Percentiles rank a stretch among this genome's conserved stretches.
Evolutionary conservation across 2,113 vertebrate genomes (phyloP).

Genomic region (Lamprotornis superbus): DNA sequence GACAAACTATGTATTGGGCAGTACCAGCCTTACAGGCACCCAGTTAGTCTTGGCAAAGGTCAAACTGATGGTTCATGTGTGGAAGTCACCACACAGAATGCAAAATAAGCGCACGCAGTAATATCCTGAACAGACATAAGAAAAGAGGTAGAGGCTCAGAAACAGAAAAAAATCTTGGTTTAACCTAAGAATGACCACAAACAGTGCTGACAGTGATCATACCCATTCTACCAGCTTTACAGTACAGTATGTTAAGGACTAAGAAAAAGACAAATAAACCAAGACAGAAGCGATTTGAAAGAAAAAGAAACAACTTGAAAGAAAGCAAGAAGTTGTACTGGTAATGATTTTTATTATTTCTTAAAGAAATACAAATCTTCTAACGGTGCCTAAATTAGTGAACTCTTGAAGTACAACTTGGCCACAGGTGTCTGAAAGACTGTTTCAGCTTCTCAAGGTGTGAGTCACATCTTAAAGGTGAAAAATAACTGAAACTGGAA

Average conservation of each 20-base stretch:
- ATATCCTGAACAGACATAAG: neutral
- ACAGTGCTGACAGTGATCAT: neutral
- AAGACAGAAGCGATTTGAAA: neutral
- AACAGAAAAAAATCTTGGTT: neutral
- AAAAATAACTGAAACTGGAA: neutral
- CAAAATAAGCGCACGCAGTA: neutral
- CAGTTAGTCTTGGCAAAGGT: neutral
- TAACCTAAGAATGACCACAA: neutral
- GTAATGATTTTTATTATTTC: neutral
- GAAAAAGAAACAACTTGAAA: neutral
- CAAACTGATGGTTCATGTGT: neutral
- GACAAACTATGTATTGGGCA: neutral
- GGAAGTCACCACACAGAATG: neutral
- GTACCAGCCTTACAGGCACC: neutral
- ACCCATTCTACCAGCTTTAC: neutral
- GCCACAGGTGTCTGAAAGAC: neutral
- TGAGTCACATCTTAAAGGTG: neutral
- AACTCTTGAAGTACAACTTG: neutral
- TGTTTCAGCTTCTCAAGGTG: neutral
- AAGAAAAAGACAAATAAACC: neutral
- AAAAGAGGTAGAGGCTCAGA: neutral
- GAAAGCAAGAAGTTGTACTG: neutral
- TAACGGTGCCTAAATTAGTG: neutral
- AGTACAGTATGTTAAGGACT: neutral
- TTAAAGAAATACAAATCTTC: neutral